Percentiles rank a stretch among this genome's conserved stretches.
These are phyloP conservation scores for Leptoclinus maculatus DNA, from an alignment of 2,797 vertebrate genomes.

Conservation along the genomic window DNA sequence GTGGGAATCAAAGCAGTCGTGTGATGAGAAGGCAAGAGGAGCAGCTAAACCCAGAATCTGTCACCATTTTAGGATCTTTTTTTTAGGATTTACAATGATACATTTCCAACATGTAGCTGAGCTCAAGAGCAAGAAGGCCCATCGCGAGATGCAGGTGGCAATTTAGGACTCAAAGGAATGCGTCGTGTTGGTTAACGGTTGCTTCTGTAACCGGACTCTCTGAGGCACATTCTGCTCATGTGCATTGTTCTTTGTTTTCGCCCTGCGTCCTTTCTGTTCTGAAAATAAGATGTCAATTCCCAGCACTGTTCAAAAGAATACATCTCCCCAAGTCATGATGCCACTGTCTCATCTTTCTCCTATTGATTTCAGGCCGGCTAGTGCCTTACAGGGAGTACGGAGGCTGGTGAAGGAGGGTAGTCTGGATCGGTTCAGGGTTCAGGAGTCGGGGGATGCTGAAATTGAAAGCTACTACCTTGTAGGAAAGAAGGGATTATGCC, in stretches of 20 bases:
- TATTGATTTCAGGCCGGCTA: constrained; percentile 39
- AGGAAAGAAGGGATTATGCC: constrained; percentile 12
- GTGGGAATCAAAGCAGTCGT: constrained; percentile 1
- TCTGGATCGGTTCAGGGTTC: constrained; percentile 18
- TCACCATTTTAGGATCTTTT: background rate
- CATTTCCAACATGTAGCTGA: background rate
- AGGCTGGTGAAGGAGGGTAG: constrained; percentile 1
- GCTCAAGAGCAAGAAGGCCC: background rate
- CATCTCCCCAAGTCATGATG: constrained; percentile 36
- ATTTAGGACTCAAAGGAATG: background rate
- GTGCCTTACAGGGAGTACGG: constrained; percentile 25
- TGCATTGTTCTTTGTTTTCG: constrained; percentile 54
- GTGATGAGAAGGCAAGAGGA: constrained; percentile 10
- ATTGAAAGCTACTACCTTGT: background rate
- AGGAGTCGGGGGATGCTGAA: constrained; percentile 27
- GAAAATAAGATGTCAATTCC: constrained; percentile 45
- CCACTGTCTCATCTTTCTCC: constrained; percentile 36
- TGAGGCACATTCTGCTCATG: constrained; percentile 14
- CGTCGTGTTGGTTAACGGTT: background rate
- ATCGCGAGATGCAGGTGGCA: background rate
- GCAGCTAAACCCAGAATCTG: background rate
- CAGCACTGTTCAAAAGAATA: constrained; percentile 29
- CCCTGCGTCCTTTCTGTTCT: constrained; percentile 34
- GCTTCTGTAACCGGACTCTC: constrained; percentile 22
- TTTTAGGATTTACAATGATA: background rate